phyloP scores from a whole-genome alignment of 2,113 vertebrate species.

The Microcebus lehilahytsara region DNA sequence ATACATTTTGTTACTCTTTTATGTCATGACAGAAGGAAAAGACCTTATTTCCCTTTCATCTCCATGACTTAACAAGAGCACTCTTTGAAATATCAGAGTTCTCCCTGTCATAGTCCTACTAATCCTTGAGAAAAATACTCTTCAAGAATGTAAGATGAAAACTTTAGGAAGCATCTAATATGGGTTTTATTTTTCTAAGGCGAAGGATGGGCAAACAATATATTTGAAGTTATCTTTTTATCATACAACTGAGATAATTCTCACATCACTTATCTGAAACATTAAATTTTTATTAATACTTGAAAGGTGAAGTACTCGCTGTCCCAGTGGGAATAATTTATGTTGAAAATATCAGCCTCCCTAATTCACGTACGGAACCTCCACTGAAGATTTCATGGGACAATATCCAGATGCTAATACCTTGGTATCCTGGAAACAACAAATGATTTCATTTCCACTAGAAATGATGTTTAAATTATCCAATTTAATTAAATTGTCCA shows the following conservation, averaged over 20 bases:
- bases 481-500: neutral
- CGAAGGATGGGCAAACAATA: conserved; percentile 28
- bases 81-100: conserved; percentile 35
- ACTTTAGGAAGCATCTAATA: conserved; percentile 57
- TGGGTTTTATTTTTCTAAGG: conserved; percentile 58
- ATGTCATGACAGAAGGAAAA: neutral
- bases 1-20: neutral
- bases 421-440: neutral
- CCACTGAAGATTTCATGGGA: neutral
- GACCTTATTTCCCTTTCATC: neutral
- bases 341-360: neutral
- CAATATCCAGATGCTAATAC: neutral
- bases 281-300: conserved; percentile 37
- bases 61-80: neutral
- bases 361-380: neutral
- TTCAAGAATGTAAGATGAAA: conserved; percentile 58
- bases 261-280: conserved; percentile 54
- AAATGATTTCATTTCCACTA: conserved; percentile 1
- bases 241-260: conserved; percentile 63
- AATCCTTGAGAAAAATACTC: conserved; percentile 43
- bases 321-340: neutral
- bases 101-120: neutral
- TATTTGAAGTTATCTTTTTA: conserved; percentile 65
- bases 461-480: neutral
- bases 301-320: neutral